phyloP scores from a whole-genome alignment of 2,113 vertebrate genomes.

The Lamprologus lemairii region DNA sequence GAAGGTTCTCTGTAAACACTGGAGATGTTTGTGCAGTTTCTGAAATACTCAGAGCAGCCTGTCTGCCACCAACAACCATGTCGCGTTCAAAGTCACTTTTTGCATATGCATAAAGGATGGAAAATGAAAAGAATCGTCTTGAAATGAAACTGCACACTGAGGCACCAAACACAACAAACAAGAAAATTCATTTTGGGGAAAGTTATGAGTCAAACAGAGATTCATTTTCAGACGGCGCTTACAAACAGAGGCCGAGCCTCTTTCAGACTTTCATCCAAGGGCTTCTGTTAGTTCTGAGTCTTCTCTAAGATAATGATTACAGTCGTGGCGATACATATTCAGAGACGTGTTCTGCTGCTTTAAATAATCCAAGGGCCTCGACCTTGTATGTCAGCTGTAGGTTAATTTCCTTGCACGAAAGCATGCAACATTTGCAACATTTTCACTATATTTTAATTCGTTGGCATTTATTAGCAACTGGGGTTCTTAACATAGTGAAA shows the following conservation, averaged over 20 bases:
- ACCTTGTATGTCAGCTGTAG: not conserved
- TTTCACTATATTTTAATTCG: conserved; percentile 18
- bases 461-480: conserved; percentile 8
- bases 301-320: not conserved
- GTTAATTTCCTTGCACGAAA: not conserved
- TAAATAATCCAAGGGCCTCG: not conserved
- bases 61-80: not conserved
- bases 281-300: not conserved
- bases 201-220: not conserved
- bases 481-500: not conserved
- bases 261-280: not conserved
- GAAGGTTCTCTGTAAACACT: not conserved
- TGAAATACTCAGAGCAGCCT: not conserved
- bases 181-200: not conserved
- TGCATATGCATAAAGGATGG: not conserved
- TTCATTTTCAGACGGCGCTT: not conserved
- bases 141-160: not conserved
- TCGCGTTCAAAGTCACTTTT: not conserved
- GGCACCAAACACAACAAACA: not conserved
- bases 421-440: not conserved
- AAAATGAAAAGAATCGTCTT: not conserved
- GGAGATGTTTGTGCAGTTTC: not conserved
- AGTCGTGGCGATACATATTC: not conserved
- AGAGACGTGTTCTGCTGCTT: not conserved
- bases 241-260: not conserved